Evolutionary conservation across 2,797 vertebrate genomes (phyloP).

Genomic region (Falco columbarius): DNA sequence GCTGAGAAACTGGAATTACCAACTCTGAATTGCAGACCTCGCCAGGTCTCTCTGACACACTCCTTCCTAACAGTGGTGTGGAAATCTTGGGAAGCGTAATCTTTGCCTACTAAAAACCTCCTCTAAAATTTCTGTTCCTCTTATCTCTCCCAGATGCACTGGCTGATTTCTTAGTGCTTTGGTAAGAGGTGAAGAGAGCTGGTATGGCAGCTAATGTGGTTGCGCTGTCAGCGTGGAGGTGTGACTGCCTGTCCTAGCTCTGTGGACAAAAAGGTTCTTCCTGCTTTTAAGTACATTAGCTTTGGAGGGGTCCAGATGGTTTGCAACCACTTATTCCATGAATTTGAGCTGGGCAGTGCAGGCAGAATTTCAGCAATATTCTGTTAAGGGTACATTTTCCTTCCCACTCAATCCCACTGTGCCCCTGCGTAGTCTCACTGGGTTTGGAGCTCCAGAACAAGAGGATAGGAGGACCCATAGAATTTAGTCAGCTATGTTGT

Average conservation of each 20-base stretch:
- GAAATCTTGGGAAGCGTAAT: not conserved
- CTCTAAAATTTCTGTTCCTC: not conserved
- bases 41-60: not conserved
- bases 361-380: not conserved
- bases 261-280: too few species aligned
- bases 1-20: not conserved
- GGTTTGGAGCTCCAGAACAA: not conserved
- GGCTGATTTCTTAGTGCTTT: not conserved
- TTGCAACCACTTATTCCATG: not conserved
- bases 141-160: not conserved
- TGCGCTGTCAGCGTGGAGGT: accelerated
- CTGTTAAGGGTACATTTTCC: not conserved
- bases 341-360: not conserved
- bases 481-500: accelerated
- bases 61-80: not conserved
- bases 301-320: not conserved
- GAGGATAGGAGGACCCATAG: not conserved
- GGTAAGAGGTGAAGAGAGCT: not conserved
- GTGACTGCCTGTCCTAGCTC: not conserved
- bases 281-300: not conserved
- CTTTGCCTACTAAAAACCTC: not conserved
- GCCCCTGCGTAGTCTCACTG: accelerated
- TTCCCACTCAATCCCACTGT: accelerated
- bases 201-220: not conserved
- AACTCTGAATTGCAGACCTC: not conserved